Base-by-base conservation (phyloP, 30 jellyfish, hydroid and myxozoan genomes). In the Pelagia noctiluca region DNA sequence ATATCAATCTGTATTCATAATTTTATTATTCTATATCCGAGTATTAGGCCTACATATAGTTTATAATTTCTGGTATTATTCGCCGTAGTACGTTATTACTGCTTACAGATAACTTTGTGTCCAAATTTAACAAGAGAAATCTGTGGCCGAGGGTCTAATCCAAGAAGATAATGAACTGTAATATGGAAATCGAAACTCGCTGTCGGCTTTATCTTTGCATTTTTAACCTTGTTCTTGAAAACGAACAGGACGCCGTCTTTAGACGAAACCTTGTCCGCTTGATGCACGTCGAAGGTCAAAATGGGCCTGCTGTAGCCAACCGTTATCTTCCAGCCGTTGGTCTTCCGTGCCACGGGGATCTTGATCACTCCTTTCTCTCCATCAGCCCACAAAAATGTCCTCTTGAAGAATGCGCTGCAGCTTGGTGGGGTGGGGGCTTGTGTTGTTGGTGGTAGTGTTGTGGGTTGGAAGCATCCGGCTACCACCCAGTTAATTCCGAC, bases 271-370 rank as follows among this genome's bases (percentile, higher is more conserved):
- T 82, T 82, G 57, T 82, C 80, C 3, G 76, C 92, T 82, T 82
- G 92, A 31, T 31, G 31, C 78, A 82, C 92, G 31, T 82, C 86
- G 63, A 82, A 54, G 8, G 74, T 48, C 25, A 70, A n/a, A 18
- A 82, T 68, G 42, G 37, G 25, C 36, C 37, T 60, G 70, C 35
- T 60, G 37, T 31, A 82, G 31, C 12, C 37, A 31, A 82, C 64
- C 4, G 92, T 82, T 2, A 82, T 49, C 26, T 82, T 82, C 95
- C 95, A 84, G 13, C 88, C 88, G 5, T 71, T 23, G 29, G 53
- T 85, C 1, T 16, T 42, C n/a, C 25, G 48, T n/a, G 38, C 61
- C 69, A 84, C 37, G 2, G 88, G 95, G 37, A 84, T 64, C 12
- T 34, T 57, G 31, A 84, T 28, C 50, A 31, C 34, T 21, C 95